Conservation (phyloP, 2,113 vertebrate genomes). For the Myrmophylax atrothorax region DNA sequence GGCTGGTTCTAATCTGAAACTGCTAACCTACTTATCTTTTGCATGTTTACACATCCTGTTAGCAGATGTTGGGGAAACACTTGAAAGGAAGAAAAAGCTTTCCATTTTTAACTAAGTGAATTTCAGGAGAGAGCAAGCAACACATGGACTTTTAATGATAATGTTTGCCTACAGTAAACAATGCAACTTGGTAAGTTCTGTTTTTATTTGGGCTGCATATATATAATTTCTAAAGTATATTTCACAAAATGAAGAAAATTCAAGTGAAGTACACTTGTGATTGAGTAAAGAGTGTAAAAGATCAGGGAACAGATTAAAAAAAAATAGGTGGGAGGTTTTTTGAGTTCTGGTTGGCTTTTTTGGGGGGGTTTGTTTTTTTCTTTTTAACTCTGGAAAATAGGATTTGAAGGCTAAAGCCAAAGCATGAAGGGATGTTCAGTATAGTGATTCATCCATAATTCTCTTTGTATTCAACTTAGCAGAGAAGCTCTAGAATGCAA, state of each 20-base stretch:
- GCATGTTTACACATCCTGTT: background rate
- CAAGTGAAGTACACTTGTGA: background rate
- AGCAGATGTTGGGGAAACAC: slow-evolving; percentile 9
- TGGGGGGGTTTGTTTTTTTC: background rate
- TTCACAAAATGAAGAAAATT: slow-evolving; percentile 28
- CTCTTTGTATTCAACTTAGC: background rate
- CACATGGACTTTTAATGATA: slow-evolving; percentile 34
- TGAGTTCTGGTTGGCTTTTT: too few relatives aligned
- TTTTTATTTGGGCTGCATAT: slow-evolving; percentile 6
- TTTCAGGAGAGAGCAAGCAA: background rate
- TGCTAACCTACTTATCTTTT: background rate
- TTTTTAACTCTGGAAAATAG: background rate
- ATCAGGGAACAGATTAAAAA: background rate
- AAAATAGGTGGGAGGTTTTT: background rate
- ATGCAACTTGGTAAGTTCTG: background rate
- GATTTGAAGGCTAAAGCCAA: background rate
- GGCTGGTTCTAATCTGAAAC: background rate
- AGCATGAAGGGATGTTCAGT: background rate
- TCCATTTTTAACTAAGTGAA: background rate
- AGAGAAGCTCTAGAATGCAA: background rate
- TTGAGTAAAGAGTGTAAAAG: slow-evolving; percentile 20
- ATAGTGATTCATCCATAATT: background rate
- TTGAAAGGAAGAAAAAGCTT: slow-evolving; percentile 1
- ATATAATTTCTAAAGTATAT: slow-evolving; percentile 14
- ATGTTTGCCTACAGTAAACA: slow-evolving; percentile 27